Base-by-base conservation (phyloP, 2,113 vertebrate species). In the Apaloderma vittatum region DNA sequence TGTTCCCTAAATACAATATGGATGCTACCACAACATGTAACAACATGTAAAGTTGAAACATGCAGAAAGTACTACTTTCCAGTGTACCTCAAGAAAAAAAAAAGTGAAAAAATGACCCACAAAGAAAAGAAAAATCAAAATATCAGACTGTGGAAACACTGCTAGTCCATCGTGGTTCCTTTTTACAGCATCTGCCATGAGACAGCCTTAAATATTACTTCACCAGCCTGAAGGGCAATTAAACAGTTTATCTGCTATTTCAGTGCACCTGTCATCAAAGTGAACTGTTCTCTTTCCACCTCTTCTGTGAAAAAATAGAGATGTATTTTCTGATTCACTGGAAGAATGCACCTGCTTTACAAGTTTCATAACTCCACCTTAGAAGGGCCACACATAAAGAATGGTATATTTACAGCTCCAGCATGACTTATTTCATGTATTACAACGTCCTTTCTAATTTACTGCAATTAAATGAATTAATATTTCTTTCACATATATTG, bases 241-340 rank as follows among this genome's bases (percentile, higher is more conserved):
- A 89, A 94, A 91, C 72, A 84, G 36, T 66, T 94, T 66, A 70
- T 74, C 59, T 80, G 68, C 68, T 91, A 30, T 74, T 95, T 73
- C 62, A 92, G 36, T 48, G 46, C 51, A 86, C 27, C 30, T 77
- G 34, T 62, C 67, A 88, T 62, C 48, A 74, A 92, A 66, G 12
- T 21, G 15, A 88, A 70, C 32, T 67, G 32, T 43, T 86, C 8
- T 63, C n/a, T 86, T 92, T 67, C 63, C 15, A 37, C 1, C 19
- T 19, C 61, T 83, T 66, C 61, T 29, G 7, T 80, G 34, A 74
- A 94, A 72, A 92, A 52, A 86, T 8, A 36, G 11, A 11, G 2
- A 63, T 21, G 24, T 30, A 46, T 58, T 29, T 86, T 92, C 49
- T 80, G 72, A 88, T 73, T 77, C 51, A 43, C 57, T 8, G 6